Evolutionary conservation across 2,797 vertebrate genomes (phyloP).

Genomic region (Rhinophrynus dorsalis): DNA sequence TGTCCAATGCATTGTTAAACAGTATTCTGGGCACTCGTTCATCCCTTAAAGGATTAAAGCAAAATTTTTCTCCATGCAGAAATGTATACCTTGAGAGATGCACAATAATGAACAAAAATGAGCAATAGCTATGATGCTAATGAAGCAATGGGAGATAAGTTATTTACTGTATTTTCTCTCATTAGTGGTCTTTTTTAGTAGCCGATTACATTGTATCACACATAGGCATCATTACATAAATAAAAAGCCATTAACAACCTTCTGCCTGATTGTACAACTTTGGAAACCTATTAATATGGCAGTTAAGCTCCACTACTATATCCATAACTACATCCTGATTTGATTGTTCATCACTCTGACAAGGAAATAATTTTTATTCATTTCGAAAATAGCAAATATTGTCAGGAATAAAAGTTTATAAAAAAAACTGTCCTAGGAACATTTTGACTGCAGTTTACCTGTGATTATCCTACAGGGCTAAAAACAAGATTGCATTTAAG

Average conservation of each 20-base stretch:
- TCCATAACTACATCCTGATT: not conserved
- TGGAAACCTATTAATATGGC: not conserved
- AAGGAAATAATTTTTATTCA: conserved; percentile 21
- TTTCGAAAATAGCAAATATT: conserved; percentile 38
- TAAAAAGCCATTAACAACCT: not conserved
- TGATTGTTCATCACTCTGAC: too few relatives aligned
- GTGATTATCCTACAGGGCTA: conserved; percentile 9
- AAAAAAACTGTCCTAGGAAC: conserved; percentile 21
- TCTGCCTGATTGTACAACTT: not conserved
- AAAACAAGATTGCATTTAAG: not conserved
- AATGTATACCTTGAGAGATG: too few relatives aligned
- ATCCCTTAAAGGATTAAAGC: too few relatives aligned
- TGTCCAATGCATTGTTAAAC: too few relatives aligned
- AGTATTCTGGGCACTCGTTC: too few relatives aligned
- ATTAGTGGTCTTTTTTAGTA: not conserved
- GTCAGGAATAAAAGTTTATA: conserved; percentile 10
- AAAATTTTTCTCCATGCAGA: too few relatives aligned
- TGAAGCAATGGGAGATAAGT: not conserved
- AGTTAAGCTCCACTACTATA: not conserved
- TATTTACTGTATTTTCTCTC: not conserved
- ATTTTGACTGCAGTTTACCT: conserved; percentile 16
- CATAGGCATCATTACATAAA: not conserved
- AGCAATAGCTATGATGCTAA: not conserved
- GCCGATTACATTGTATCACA: not conserved
- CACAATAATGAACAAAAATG: not conserved